phyloP scores from a whole-genome alignment of 2,888 invertebrate species.

The Campoletis raptor region DNA sequence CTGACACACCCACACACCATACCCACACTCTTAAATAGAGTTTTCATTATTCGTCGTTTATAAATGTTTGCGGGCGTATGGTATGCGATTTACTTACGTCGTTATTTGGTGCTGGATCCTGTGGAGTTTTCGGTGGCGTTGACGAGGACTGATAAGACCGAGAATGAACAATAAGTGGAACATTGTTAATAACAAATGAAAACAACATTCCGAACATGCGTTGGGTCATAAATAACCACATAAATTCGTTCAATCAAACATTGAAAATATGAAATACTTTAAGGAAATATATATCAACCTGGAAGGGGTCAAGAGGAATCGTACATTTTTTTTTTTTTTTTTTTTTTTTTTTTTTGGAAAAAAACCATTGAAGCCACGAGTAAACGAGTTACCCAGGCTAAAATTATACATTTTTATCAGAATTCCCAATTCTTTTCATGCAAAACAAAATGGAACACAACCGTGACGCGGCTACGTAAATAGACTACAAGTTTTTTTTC shows the following conservation, averaged over 20 bases:
- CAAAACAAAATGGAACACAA: neutral
- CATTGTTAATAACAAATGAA: constrained; percentile 78
- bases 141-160: constrained; percentile 78
- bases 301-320: neutral
- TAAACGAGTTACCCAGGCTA: neutral
- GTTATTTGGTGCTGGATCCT: constrained; percentile 75
- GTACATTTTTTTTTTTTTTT: neutral
- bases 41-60: constrained; percentile 11
- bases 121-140: constrained; percentile 81
- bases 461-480: neutral
- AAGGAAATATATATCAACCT: neutral
- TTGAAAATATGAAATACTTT: neutral
- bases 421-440: neutral
- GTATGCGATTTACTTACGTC: constrained; percentile 80
- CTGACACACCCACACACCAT: constrained; percentile 14
- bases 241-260: neutral
- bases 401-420: neutral
- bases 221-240: neutral
- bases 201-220: constrained; percentile 51
- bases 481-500: too few species aligned
- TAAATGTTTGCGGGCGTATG: constrained; percentile 3
- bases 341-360: neutral
- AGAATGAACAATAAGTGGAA: constrained; percentile 79
- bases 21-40: neutral
- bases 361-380: neutral